Evolutionary conservation across 2,888 invertebrate genomes (phyloP).

Genomic region (Troilus luridus): DNA sequence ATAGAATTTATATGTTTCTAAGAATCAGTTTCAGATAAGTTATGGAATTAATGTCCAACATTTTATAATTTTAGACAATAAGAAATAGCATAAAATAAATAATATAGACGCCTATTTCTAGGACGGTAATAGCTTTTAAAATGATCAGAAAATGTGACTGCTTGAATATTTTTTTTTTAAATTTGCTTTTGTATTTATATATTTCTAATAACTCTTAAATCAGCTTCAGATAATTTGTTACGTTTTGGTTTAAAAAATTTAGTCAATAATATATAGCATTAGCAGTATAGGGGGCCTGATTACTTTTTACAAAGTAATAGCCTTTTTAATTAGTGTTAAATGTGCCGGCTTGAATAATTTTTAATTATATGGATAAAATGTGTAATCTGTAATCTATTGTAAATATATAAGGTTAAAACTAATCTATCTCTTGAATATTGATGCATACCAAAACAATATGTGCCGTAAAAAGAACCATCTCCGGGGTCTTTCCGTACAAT

Average conservation of each 20-base stretch:
- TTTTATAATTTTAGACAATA: no score
- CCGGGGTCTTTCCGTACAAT: no score
- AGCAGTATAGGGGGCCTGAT: not conserved
- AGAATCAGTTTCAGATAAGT: not conserved
- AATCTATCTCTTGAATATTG: no score
- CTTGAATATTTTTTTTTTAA: not conserved
- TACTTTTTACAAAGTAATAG: not conserved
- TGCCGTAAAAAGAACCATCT: no score
- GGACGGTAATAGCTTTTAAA: not conserved
- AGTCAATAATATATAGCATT: no score
- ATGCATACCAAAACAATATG: no score
- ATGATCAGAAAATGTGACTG: not conserved
- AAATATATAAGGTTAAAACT: no score
- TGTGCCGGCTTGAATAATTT: not conserved
- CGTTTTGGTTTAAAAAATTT: no score
- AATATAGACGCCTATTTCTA: not conserved
- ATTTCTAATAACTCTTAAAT: no score
- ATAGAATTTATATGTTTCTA: not conserved
- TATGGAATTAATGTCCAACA: not conserved
- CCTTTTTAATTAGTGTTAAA: not conserved
- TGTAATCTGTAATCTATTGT: no score
- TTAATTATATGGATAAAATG: not conserved
- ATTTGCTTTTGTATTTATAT: not conserved
- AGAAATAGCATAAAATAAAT: no score
- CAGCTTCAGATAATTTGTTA: not conserved